Evolutionary conservation across 2,888 invertebrate species (phyloP).

Genomic region (Adela reaumurella): DNA sequence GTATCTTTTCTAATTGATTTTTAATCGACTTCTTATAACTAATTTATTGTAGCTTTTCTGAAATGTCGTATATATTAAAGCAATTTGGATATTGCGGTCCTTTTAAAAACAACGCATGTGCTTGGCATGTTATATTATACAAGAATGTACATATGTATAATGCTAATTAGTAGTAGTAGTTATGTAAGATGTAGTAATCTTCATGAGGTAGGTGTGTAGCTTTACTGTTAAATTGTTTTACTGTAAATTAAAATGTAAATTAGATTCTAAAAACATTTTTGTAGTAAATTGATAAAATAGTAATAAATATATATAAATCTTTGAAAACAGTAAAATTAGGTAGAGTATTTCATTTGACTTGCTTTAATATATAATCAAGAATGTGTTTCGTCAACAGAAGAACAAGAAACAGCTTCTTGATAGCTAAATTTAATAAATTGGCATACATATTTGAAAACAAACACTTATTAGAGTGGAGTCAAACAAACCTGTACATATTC

Average conservation of each 20-base stretch:
- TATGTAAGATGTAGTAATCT: too few relatives aligned
- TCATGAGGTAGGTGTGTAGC: too few relatives aligned
- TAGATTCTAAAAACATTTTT: too few relatives aligned
- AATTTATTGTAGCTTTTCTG: too few relatives aligned
- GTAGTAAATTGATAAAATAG: too few relatives aligned
- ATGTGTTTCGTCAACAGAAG: background rate
- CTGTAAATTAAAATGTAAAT: too few relatives aligned
- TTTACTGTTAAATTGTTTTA: too few relatives aligned
- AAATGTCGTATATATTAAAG: too few relatives aligned
- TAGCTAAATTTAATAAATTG: background rate
- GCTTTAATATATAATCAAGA: conserved; percentile 17
- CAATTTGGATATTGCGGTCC: background rate
- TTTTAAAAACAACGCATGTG: background rate
- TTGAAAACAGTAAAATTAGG: background rate
- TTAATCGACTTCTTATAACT: too few relatives aligned
- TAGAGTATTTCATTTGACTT: conserved; percentile 52
- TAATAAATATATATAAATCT: background rate
- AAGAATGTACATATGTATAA: background rate
- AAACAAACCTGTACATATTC: background rate
- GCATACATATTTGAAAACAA: background rate
- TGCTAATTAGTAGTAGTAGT: too few relatives aligned
- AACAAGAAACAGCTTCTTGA: background rate
- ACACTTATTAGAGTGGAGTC: background rate
- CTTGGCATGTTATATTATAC: background rate
- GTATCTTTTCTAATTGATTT: too few relatives aligned